Percentiles rank a stretch among this genome's conserved stretches.
These are phyloP conservation scores for Microctenopoma lineatum DNA, from an alignment of 2,797 vertebrate genomes.

Conservation along the genomic window DNA sequence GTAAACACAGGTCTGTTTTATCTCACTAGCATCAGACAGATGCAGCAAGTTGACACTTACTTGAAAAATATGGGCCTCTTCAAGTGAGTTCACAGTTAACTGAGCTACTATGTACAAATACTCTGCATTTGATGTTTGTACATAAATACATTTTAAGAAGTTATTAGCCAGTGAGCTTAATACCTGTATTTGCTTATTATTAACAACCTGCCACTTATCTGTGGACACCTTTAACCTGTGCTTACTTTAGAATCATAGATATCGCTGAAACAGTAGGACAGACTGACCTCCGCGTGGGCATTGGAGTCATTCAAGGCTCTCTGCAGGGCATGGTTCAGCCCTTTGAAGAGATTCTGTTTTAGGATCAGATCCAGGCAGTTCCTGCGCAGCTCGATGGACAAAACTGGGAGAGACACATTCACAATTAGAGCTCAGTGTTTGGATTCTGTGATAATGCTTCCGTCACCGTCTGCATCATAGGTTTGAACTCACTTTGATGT, in stretches of 20 bases:
- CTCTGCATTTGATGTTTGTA: no score
- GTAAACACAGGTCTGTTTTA: not conserved
- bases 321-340: slow-evolving; percentile 89
- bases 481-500: not conserved
- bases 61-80: not conserved
- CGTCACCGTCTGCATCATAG: not conserved
- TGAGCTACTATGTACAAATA: no score
- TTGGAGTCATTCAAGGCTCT: slow-evolving; percentile 89
- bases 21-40: not conserved
- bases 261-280: not conserved
- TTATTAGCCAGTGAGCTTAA: no score
- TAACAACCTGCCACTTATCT: not conserved
- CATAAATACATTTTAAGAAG: no score
- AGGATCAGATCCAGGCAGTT: slow-evolving; percentile 84
- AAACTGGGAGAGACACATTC: slow-evolving; percentile 79
- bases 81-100: not conserved
- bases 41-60: not conserved
- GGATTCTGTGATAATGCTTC: slow-evolving; percentile 5
- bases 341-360: slow-evolving; percentile 88
- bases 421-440: not conserved
- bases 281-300: slow-evolving; percentile 86
- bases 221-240: not conserved
- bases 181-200: no score
- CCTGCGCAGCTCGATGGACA: slow-evolving; percentile 89
- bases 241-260: no score